Evolutionary conservation across 2,888 invertebrate genomes (phyloP).

Genomic region (Hirtodrosophila histrioides): DNA sequence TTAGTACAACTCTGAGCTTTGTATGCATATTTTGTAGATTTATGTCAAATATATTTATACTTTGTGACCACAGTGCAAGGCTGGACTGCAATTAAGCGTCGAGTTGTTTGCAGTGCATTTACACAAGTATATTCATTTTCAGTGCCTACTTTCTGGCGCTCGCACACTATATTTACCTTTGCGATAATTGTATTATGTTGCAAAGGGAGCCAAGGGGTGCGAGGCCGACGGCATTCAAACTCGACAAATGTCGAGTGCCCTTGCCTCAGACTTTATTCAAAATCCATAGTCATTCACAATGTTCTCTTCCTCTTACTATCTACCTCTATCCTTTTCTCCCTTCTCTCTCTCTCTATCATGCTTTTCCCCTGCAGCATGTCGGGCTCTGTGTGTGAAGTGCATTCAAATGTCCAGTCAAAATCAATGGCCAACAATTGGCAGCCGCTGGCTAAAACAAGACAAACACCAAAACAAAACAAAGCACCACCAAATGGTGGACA

Average conservation of each 20-base stretch:
- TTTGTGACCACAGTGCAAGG: background rate
- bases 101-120: constrained; percentile 33
- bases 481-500: constrained; percentile 44
- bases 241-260: constrained; percentile 25
- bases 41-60: too few relatives aligned
- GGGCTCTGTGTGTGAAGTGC: constrained; percentile 22
- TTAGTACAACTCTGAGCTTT: too few relatives aligned
- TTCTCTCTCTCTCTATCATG: too few relatives aligned
- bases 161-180: constrained; percentile 3
- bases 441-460: constrained; percentile 49
- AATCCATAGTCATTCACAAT: constrained; percentile 18
- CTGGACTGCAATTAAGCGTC: constrained; percentile 46
- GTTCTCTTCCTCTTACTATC: background rate
- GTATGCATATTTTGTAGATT: too few relatives aligned
- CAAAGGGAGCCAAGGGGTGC: background rate
- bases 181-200: constrained; percentile 40
- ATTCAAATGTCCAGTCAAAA: constrained; percentile 27
- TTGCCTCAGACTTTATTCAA: constrained; percentile 25
- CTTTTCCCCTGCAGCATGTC: background rate
- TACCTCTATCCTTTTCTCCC: background rate
- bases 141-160: constrained; percentile 10
- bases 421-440: constrained; percentile 52
- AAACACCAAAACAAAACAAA: constrained; percentile 22
- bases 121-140: constrained; percentile 33
- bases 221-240: constrained; percentile 9